These are phyloP conservation scores for Drosophila kikkawai DNA, from an alignment of 1,140 invertebrate species.

Conservation along the genomic window DNA sequence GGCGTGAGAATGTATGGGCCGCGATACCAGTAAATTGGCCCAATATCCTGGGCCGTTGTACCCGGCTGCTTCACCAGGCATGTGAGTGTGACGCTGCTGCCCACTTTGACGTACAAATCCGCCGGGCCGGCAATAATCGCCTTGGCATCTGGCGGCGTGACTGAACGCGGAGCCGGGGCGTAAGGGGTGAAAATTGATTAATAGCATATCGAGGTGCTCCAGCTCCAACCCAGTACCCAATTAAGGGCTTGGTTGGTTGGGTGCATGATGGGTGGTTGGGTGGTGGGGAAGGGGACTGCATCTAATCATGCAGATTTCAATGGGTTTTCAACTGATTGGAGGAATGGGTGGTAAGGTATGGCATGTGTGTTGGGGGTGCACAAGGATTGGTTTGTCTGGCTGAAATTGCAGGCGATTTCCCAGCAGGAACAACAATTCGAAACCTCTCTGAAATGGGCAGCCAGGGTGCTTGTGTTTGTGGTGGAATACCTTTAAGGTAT, in stretches of 20 bases:
- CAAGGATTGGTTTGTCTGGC: slow-evolving; percentile 1
- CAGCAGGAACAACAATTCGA: slow-evolving; percentile 10
- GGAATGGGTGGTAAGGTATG: neutral
- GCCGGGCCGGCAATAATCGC: slow-evolving; percentile 91
- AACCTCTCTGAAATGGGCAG: neutral
- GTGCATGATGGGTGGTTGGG: neutral
- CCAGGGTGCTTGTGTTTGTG: slow-evolving; percentile 1
- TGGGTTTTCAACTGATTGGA: slow-evolving; percentile 36
- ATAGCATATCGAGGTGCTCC: slow-evolving; percentile 56
- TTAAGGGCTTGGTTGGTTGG: slow-evolving; percentile 10
- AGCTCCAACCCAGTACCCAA: slow-evolving; percentile 5
- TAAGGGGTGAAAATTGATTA: slow-evolving; percentile 65
- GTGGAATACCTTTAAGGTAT: slow-evolving; percentile 20
- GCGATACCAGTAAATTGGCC: slow-evolving; percentile 94
- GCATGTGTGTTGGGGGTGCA: neutral
- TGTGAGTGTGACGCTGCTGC: slow-evolving; percentile 91
- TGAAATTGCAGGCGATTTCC: slow-evolving; percentile 18
- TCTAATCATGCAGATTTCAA: slow-evolving; percentile 52
- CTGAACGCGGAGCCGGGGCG: slow-evolving; percentile 52
- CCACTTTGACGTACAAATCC: slow-evolving; percentile 94
- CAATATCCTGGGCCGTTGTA: slow-evolving; percentile 89
- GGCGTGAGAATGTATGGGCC: slow-evolving; percentile 85
- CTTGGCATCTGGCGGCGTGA: slow-evolving; percentile 90
- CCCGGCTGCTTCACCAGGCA: slow-evolving; percentile 94
- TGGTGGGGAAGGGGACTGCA: slow-evolving; percentile 4